Evolutionary conservation across 2,797 vertebrate species (phyloP), one percentile per base, ranked within the genome.

Genomic region (Hirundo rustica): DNA sequence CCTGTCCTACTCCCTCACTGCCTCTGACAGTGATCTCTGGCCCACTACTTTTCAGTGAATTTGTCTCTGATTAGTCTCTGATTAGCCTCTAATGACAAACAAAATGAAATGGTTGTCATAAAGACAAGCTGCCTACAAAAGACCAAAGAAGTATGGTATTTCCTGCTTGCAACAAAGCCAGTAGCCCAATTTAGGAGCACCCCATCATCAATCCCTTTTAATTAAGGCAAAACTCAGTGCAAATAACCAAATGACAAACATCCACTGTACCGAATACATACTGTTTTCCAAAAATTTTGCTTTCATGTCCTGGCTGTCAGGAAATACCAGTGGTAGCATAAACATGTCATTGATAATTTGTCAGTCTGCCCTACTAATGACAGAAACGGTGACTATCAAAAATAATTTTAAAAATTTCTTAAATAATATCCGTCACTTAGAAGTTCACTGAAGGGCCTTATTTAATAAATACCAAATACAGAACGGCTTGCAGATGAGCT

Each of bases 341-440:
- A 97, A 97, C 94, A 96, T 95, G 96, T 97, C 97, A 97, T 51
- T 86, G 92, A 96, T 95, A 94, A 97, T 98, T 97, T 97, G 96
- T 98, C 97, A 97, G 73, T 95, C 95, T 97, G 95, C 77, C 93
- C 96, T 96, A 96, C 87, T 98, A 97, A 97, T 96, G 97, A 97
- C 94, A 97, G 84, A 97, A 97, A 91, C 75, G 92, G 91, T 97
- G 91, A 97, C 64, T 94, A 95, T 97, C 92, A 97, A 96, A 96
- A 96, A 92, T 92, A 95, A 97, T 95, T 96, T 26, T 1, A 80
- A 94, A 95, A 91, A 42, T 93, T 96, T 74, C 62, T 85, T 92
- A 96, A 97, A 92, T 90, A 95, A 48, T 93, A 77, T 62, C 80
- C 97, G 88, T 95, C 96, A 96, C 65, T 81, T 68, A 51, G 78